Evolutionary conservation across 2,113 vertebrate species (phyloP).

Genomic region (Castor canadensis): DNA sequence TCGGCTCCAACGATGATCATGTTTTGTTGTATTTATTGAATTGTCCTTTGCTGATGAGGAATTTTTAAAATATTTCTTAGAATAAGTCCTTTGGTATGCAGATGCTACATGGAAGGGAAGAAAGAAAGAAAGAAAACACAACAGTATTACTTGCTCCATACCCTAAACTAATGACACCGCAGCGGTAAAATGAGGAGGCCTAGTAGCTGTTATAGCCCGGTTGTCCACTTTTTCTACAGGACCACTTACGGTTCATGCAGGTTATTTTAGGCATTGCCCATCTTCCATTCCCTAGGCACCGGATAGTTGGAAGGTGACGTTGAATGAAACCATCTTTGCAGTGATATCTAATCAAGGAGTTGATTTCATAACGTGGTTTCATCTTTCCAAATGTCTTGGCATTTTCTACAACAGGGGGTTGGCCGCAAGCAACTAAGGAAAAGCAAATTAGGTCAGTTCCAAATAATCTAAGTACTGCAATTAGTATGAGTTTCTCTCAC

Average conservation of each 20-base stretch:
- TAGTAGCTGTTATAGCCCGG: conserved; percentile 72
- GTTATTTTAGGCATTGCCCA: conserved; percentile 97
- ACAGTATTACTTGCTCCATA: conserved; percentile 79
- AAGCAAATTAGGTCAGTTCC: conserved; percentile 64
- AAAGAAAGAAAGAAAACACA: conserved; percentile 75
- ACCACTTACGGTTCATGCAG: conserved; percentile 96
- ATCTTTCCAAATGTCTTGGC: conserved; percentile 94
- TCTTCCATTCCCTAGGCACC: conserved; percentile 92
- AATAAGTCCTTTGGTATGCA: conserved; percentile 92
- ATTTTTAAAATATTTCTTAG: conserved; percentile 91
- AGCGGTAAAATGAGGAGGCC: conserved; percentile 62
- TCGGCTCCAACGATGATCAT: conserved; percentile 89
- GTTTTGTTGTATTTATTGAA: conserved; percentile 85
- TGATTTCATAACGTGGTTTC: conserved; percentile 95
- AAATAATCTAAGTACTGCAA: conserved; percentile 10
- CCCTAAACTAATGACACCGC: conserved; percentile 57
- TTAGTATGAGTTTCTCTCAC: not conserved
- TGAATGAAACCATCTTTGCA: conserved; percentile 96
- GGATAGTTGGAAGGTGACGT: conserved; percentile 94
- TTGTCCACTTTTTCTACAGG: conserved; percentile 70
- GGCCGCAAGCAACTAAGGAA: conserved; percentile 93
- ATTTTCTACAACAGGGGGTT: conserved; percentile 95
- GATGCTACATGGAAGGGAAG: conserved; percentile 89
- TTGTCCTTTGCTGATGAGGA: conserved; percentile 88
- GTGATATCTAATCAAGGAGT: conserved; percentile 96